Evolutionary conservation across 2,113 vertebrate species (phyloP).

Genomic region (Indri indri): DNA sequence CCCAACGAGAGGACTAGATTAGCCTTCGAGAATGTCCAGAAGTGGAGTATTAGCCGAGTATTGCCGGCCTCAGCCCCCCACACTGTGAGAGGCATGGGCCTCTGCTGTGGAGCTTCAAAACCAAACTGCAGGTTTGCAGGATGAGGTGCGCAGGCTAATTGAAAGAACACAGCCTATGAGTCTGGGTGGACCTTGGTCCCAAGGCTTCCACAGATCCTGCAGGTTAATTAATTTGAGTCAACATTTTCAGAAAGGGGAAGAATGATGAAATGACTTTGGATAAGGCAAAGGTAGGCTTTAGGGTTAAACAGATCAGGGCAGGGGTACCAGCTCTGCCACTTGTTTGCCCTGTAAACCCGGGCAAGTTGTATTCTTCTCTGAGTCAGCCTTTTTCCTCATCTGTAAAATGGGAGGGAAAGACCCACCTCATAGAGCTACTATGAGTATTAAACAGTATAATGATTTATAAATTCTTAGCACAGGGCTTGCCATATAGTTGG

Average conservation of each 20-base stretch:
- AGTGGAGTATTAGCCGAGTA: neutral
- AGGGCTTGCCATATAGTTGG: neutral
- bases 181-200: neutral
- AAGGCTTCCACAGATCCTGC: neutral
- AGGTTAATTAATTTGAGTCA: neutral
- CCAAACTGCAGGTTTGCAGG: neutral
- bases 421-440: neutral
- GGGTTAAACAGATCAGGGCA: neutral
- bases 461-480: neutral
- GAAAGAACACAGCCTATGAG: neutral
- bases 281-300: neutral
- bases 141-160: accelerated
- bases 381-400: conserved; percentile 33
- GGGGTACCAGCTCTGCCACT: neutral
- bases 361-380: neutral
- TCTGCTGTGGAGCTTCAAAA: neutral
- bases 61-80: neutral
- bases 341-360: neutral
- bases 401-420: conserved; percentile 36
- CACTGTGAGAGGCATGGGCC: neutral
- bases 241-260: neutral
- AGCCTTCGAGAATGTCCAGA: accelerated
- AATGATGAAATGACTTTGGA: neutral
- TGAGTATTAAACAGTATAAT: neutral
- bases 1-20: neutral